Evolutionary conservation across 2,113 vertebrate species (phyloP).

Genomic region (Myocastor coypus): DNA sequence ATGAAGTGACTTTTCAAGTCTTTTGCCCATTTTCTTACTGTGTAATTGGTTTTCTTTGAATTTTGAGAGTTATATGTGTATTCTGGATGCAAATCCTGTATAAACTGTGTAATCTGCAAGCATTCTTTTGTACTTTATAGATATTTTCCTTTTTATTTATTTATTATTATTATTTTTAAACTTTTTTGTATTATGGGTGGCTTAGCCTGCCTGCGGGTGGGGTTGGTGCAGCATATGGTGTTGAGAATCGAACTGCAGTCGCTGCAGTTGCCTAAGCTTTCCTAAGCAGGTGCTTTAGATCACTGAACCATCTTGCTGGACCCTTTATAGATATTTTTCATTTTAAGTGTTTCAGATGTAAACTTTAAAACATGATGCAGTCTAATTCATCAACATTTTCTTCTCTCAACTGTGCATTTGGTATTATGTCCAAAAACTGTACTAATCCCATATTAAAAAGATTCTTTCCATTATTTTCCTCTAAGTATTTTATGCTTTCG

Average conservation of each 20-base stretch:
- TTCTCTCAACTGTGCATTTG: neutral
- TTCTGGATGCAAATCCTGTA: neutral
- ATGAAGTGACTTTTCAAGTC: slow-evolving; percentile 6
- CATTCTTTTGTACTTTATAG: neutral
- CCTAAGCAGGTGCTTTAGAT: no score
- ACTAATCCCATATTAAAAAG: neutral
- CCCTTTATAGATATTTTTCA: neutral
- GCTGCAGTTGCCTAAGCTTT: no score
- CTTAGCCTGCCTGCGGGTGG: no score
- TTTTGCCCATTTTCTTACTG: slow-evolving; percentile 44
- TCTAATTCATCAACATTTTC: slow-evolving; percentile 1
- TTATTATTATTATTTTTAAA: no score
- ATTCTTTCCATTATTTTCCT: slow-evolving; percentile 34
- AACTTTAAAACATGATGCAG: neutral
- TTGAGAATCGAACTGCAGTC: no score
- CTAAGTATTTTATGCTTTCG: slow-evolving; percentile 43
- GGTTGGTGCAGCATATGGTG: no score
- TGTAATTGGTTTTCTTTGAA: neutral
- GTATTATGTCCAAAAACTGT: slow-evolving; percentile 32
- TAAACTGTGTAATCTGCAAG: slow-evolving; percentile 11
- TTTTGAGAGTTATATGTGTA: neutral
- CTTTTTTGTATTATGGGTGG: no score
- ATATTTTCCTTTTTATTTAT: slow-evolving; percentile 11
- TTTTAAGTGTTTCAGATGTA: slow-evolving; percentile 28
- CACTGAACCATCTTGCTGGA: no score